phyloP scores from a whole-genome alignment of 2,888 invertebrate genomes.

The Isotomurus palustris region DNA sequence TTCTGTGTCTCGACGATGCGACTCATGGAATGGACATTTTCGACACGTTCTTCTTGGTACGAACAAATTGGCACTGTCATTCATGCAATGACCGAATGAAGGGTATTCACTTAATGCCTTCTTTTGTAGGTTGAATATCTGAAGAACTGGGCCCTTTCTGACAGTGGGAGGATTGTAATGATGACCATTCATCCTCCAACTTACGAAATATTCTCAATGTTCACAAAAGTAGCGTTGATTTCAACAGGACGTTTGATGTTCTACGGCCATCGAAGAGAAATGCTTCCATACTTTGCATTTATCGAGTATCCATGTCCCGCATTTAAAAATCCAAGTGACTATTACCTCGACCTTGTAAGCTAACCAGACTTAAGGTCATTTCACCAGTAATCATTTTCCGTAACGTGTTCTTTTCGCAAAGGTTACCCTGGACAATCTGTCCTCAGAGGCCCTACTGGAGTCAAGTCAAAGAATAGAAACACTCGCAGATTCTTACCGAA shows the following conservation, averaged over 20 bases:
- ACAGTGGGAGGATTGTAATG: slow-evolving; percentile 71
- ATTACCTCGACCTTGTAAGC: slow-evolving; percentile 58
- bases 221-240: slow-evolving; percentile 75
- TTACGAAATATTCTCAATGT: slow-evolving; percentile 92
- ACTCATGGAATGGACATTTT: slow-evolving; percentile 88
- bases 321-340: slow-evolving; percentile 94
- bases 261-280: slow-evolving; percentile 79
- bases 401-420: slow-evolving; percentile 50
- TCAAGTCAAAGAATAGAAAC: slow-evolving; percentile 90
- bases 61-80: slow-evolving; percentile 68
- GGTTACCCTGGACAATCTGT: slow-evolving; percentile 86
- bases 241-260: slow-evolving; percentile 89
- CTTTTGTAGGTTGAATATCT: slow-evolving; percentile 70
- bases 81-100: slow-evolving; percentile 52
- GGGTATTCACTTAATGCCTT: not conserved
- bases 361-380: not conserved
- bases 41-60: slow-evolving; percentile 81
- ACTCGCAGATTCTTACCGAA: slow-evolving; percentile 73
- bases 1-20: slow-evolving; percentile 82
- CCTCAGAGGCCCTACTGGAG: slow-evolving; percentile 89
- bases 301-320: slow-evolving; percentile 92
- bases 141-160: slow-evolving; percentile 75
- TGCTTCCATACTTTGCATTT: slow-evolving; percentile 87
- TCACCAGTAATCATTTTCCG: no score
- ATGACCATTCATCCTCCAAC: slow-evolving; percentile 91